Evolutionary conservation across 2,113 vertebrate genomes (phyloP), one percentile per base, ranked within the genome.

Genomic region (Emydura subglobosa): DNA sequence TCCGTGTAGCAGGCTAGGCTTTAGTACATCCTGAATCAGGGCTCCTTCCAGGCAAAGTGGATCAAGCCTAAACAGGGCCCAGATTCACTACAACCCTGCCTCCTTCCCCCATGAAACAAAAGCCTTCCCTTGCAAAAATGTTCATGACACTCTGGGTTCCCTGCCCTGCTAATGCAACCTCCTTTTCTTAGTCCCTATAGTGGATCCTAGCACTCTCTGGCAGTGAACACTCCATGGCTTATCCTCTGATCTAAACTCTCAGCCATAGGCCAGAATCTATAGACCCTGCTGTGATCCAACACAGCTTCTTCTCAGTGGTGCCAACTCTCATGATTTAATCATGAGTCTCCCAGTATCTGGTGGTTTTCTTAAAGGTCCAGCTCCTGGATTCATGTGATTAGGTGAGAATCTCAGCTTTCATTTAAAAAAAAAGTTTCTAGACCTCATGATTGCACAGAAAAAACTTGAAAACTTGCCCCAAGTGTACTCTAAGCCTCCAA

Each of bases 141-240:
- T n/a, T 31, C 65, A 68, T 44, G 22, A 10, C 29, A 4, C 88
- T 19, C 2, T 9, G 1, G 89, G 80, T 2, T 0, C 25, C 1
- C 2, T 57, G 72, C 76, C 55, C 14, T 19, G 83, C 27, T 83
- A 91, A 90, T 34, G 7, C 7, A 91, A 59, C 9, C 4, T 10
- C 92, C 14, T 42, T 79, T 88, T 91, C 49, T 10, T 5, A 25
- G 47, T 7, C 16, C 10, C 65, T 2, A 1, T 42, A 85, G 49
- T 3, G 5, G 11, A 47, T 6, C 74, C 42, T 16, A 29, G 42
- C 25, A 10, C 44, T 39, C n/a, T 72, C 65, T 39, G 9, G 34
- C 65, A 72, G 9, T 39, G n/a, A 39, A 72, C 24, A 78, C 22
- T 78, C 42, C 25, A 11, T 29, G 42, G 42, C 24, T 47, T 47